Evolutionary conservation across 2,888 invertebrate species (phyloP).

Genomic region (Ditula angustiorana): DNA sequence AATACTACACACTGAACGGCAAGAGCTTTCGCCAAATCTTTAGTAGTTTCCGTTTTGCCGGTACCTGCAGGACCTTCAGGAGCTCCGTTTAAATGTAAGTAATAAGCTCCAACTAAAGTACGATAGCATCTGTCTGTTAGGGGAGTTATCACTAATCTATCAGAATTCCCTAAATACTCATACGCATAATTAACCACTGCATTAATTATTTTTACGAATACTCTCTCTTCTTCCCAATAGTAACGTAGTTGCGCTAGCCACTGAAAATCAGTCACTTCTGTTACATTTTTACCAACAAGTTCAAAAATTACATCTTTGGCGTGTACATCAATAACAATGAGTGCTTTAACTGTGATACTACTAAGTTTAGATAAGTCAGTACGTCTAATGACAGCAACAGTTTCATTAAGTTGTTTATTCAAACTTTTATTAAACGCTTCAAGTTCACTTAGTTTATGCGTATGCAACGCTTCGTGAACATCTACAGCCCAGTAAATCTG

Average conservation of each 20-base stretch:
- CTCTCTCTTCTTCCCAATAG: constrained; percentile 90
- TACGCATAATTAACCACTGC: constrained; percentile 92
- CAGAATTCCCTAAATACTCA: constrained; percentile 94
- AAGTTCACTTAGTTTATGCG: constrained; percentile 84
- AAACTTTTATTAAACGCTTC: constrained; percentile 84
- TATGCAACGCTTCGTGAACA: constrained; percentile 89
- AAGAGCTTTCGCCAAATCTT: constrained; percentile 96
- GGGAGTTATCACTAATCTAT: constrained; percentile 91
- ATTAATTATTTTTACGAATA: constrained; percentile 90
- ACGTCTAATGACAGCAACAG: constrained; percentile 90
- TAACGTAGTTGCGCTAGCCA: constrained; percentile 94
- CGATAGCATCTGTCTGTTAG: constrained; percentile 93
- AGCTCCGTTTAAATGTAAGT: constrained; percentile 93
- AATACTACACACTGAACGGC: constrained; percentile 96
- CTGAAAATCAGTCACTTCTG: constrained; percentile 91
- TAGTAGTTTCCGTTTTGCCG: constrained; percentile 96
- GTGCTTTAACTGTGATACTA: constrained; percentile 91
- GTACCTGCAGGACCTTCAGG: constrained; percentile 95
- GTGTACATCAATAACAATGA: constrained; percentile 94
- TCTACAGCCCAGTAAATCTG: constrained; percentile 94
- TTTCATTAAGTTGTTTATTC: constrained; percentile 88
- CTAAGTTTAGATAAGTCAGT: constrained; percentile 89
- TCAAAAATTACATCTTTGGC: constrained; percentile 92
- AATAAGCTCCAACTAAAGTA: constrained; percentile 93
- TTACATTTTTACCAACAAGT: constrained; percentile 86